Base-by-base conservation (phyloP, 1,140 invertebrate species). In the Odontomachus brunneus region DNA sequence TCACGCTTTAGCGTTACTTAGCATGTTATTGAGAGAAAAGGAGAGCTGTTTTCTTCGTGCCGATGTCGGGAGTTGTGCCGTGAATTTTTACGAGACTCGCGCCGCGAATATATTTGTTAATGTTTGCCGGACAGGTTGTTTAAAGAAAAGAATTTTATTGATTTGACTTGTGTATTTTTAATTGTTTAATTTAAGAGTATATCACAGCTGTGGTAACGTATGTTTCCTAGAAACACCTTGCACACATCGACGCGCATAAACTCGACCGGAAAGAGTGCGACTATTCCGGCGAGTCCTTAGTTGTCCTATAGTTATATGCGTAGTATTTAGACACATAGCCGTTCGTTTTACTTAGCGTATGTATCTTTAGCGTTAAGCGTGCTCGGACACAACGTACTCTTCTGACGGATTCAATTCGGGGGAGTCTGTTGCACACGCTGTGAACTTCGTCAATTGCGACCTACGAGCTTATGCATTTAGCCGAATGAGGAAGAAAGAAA, bases 371-470 rank as follows among this genome's bases (percentile, higher is more conserved):
- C 62, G 38, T 38, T 44, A 82, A 80, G 86, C 53, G 60, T 82
- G 76, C 60, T 65, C 65, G 80, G 59, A 78, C 69, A 63, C n/a
- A 59, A 67, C 38, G 44, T 53, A 33, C 44, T 57, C 44, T 75
- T 49, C 33, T 83, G 9, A 48, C 26, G 76, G 83, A 92, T 92
- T 92, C 91, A 89, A 92, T 92, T 92, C 88, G 92, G 89, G 92
- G 88, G 91, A 93, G 89, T 92, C 90, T 82, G 82, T 89, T 89
- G 86, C 87, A 74, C 62, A 88, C 83, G 88, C 85, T 90, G 88
- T 90, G 88, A 92, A 91, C 86, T 88, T 82, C 82, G 84, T 89
- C 83, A 84, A 89, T 89, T 86, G 83, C 83, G 80, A 88, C 24
- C 55, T 85, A 84, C 65, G 84, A 90, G 85, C 84, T 85, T 85